Percentiles rank a stretch among this genome's conserved stretches.
Evolutionary conservation across 2,113 vertebrate genomes (phyloP).

Genomic region (Delphinapterus leucas): DNA sequence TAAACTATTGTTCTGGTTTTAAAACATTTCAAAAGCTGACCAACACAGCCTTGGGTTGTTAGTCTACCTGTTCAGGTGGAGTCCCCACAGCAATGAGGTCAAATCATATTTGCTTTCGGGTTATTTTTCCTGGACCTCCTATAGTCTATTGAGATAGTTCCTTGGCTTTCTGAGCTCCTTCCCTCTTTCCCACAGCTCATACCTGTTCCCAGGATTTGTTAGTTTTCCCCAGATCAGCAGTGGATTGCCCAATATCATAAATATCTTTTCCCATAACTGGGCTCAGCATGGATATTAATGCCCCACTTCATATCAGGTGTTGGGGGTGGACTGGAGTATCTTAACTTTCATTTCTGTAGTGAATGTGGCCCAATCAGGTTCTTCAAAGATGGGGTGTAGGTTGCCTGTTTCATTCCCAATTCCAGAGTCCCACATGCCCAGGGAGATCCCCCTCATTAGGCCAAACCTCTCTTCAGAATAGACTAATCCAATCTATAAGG

Average conservation of each 20-base stretch:
- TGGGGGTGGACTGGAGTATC: background rate
- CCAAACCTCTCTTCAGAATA: background rate
- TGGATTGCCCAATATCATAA: background rate
- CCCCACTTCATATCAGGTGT: background rate
- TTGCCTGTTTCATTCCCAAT: background rate
- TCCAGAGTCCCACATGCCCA: background rate
- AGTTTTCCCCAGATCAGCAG: background rate
- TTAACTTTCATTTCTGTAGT: background rate
- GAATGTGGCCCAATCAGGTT: background rate
- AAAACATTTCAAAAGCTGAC: background rate
- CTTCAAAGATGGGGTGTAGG: too few species aligned
- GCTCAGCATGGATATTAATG: background rate
- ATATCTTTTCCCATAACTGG: background rate
- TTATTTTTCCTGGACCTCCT: background rate
- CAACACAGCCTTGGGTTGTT: background rate
- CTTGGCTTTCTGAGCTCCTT: background rate
- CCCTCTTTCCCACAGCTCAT: background rate
- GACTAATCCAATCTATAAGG: background rate
- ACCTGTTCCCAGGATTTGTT: background rate
- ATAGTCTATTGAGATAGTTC: background rate
- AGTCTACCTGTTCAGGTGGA: background rate
- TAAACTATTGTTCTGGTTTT: background rate
- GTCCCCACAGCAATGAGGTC: background rate
- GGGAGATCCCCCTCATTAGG: background rate
- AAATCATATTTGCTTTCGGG: background rate